These are phyloP conservation scores for Phenacoccus solenopsis DNA, from an alignment of 1,140 invertebrate species.

Conservation along the genomic window DNA sequence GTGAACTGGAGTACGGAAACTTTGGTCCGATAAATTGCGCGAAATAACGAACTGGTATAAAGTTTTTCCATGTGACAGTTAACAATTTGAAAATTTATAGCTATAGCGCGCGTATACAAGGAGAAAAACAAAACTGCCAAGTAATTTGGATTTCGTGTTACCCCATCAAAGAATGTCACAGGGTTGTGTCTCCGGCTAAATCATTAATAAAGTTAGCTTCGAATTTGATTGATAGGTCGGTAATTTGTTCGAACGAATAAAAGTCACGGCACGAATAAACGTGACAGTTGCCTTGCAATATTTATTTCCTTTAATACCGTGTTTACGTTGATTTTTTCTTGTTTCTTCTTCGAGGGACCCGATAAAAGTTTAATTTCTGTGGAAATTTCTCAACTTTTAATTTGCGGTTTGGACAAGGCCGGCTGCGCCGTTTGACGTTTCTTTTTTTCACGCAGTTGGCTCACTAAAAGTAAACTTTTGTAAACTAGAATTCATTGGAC, in stretches of 20 bases:
- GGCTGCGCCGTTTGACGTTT: not conserved
- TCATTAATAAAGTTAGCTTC: not conserved
- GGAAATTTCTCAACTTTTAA: conserved; percentile 3
- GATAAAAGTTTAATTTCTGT: not conserved
- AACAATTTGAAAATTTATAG: not conserved
- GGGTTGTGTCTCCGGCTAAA: not conserved
- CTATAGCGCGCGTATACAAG: not conserved
- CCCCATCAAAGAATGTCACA: not conserved
- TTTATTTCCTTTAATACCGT: not conserved
- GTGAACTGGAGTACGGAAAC: no score
- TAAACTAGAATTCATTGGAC: no score
- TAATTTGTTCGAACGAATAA: not conserved
- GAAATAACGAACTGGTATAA: not conserved
- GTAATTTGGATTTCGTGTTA: not conserved
- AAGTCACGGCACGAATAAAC: not conserved
- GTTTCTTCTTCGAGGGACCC: not conserved
- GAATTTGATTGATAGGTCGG: not conserved
- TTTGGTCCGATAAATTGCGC: not conserved
- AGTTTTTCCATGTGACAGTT: not conserved
- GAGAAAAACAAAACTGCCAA: not conserved
- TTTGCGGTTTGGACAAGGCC: not conserved
- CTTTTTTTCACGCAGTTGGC: not conserved
- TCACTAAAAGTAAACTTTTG: no score
- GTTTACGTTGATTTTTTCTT: not conserved
- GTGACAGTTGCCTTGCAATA: not conserved